A percentile compares a stretch with the other conserved stretches of the same genome.
phyloP scores from a whole-genome alignment of 2,797 vertebrate species.

The Thalassophryne amazonica region DNA sequence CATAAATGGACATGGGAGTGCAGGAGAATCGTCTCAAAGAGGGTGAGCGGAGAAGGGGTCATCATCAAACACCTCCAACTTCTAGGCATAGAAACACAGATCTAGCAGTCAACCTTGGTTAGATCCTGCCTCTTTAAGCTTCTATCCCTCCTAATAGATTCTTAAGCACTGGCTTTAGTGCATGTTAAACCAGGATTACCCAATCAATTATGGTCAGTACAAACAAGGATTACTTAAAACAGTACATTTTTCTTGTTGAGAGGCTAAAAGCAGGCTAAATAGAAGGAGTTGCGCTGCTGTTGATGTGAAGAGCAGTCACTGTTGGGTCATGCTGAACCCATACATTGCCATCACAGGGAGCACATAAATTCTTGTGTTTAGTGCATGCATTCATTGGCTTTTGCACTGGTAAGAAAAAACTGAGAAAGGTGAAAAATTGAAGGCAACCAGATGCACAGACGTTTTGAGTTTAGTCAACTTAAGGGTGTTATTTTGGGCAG shows the following conservation, averaged over 20 bases:
- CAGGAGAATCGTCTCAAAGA: constrained; percentile 14
- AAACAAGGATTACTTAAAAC: constrained; percentile 89
- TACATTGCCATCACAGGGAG: constrained; percentile 23
- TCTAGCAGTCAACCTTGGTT: constrained; percentile 70
- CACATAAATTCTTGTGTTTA: constrained; percentile 31
- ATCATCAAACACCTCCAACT: constrained; percentile 48
- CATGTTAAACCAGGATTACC: constrained; percentile 89
- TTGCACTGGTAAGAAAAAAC: no score
- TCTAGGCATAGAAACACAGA: constrained; percentile 51
- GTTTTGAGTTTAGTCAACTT: no score
- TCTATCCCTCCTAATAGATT: constrained; percentile 82
- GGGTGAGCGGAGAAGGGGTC: constrained; percentile 33
- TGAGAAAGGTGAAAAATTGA: no score
- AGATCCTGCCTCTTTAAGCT: constrained; percentile 82
- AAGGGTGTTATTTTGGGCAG: no score
- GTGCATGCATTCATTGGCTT: constrained; percentile 10
- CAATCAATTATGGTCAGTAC: constrained; percentile 86
- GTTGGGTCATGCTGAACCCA: constrained; percentile 52
- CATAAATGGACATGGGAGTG: not conserved
- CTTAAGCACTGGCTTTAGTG: constrained; percentile 87
- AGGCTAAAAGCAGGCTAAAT: constrained; percentile 77
- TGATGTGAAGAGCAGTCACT: constrained; percentile 55
- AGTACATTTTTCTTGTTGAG: constrained; percentile 83
- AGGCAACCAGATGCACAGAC: no score
- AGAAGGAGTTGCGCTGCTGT: constrained; percentile 53